These are phyloP conservation scores for Plectropomus leopardus DNA, from an alignment of 2,113 vertebrate genomes.

Conservation along the genomic window DNA sequence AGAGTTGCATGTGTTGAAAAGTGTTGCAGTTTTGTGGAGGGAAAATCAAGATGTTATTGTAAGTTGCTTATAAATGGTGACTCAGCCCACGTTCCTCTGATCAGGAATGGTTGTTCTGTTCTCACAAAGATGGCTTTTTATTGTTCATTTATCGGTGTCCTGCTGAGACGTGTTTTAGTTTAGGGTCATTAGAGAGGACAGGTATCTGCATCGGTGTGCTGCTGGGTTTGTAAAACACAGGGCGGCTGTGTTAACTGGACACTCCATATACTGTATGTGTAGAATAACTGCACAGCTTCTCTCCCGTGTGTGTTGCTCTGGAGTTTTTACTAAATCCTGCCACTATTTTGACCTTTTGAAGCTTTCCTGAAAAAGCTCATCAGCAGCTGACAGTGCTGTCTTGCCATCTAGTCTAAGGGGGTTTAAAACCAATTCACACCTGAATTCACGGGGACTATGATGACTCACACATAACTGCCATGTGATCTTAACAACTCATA, in stretches of 20 bases:
- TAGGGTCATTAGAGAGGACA: neutral
- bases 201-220: neutral
- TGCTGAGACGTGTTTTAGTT: neutral
- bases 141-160: neutral
- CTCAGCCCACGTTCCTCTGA: no score
- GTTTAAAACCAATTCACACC: slow-evolving; percentile 12
- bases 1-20: neutral
- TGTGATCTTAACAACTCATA: neutral
- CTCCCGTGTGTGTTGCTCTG: neutral
- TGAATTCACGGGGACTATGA: neutral
- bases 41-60: no score
- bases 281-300: neutral
- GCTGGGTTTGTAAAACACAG: neutral
- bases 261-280: neutral
- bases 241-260: neutral
- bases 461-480: slow-evolving; percentile 10
- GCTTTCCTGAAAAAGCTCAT: neutral
- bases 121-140: no score
- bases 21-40: no score
- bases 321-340: neutral
- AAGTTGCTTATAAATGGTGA: no score
- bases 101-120: no score
- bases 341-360: neutral
- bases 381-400: neutral
- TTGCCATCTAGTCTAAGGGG: neutral